These are phyloP conservation scores for Acanthochromis polyacanthus DNA, from an alignment of 2,113 vertebrate species.

Conservation along the genomic window DNA sequence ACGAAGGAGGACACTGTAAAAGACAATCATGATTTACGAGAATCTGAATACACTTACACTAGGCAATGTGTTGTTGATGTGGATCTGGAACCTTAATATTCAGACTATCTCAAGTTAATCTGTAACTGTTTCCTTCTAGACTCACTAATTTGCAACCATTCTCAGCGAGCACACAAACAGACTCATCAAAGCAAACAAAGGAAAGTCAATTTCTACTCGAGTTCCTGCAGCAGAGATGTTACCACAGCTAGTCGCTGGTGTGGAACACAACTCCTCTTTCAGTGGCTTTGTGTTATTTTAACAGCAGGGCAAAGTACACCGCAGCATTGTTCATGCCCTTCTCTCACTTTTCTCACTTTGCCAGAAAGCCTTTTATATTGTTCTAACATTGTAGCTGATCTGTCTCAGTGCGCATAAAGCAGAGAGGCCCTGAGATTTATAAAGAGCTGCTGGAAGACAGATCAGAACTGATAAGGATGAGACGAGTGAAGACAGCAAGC, in stretches of 20 bases:
- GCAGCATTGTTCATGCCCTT: background rate
- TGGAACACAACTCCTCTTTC: slow-evolving; percentile 18
- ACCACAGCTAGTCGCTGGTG: background rate
- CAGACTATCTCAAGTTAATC: background rate
- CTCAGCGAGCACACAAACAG: background rate
- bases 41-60: too few species aligned
- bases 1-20: too few species aligned
- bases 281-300: slow-evolving; percentile 8
- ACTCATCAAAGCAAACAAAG: slow-evolving; percentile 3
- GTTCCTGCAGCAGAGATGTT: background rate
- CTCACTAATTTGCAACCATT: background rate
- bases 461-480: background rate
- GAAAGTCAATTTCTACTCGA: background rate
- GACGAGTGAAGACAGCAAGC: too few species aligned
- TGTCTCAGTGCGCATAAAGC: background rate
- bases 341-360: slow-evolving; percentile 1
- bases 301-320: slow-evolving; percentile 1
- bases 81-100: too few species aligned
- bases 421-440: background rate
- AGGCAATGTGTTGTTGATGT: too few species aligned
- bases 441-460: background rate
- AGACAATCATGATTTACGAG: too few species aligned
- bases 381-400: background rate
- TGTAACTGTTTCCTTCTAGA: background rate
- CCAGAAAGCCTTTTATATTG: background rate